A percentile compares a stretch with the other conserved stretches of the same genome.
Evolutionary conservation across 2,797 vertebrate species (phyloP).

Genomic region (Todus mexicanus): DNA sequence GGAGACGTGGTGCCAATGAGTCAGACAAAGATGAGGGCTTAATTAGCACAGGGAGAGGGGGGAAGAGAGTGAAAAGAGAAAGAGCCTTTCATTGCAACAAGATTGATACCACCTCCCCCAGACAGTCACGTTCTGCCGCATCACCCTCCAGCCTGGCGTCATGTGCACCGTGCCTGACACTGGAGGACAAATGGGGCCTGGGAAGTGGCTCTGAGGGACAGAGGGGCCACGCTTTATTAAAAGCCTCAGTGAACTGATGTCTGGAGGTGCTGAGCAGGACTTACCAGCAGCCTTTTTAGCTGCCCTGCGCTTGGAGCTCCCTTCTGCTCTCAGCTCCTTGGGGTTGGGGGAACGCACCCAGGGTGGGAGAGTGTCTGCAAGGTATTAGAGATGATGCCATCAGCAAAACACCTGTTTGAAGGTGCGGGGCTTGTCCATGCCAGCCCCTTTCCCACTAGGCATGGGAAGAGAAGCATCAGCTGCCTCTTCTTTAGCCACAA

Average conservation of each 20-base stretch:
- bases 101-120: slow-evolving; percentile 67
- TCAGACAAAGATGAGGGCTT: slow-evolving; percentile 68
- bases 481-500: not conserved
- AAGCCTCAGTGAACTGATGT: slow-evolving; percentile 30
- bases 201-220: not conserved
- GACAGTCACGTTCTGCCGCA: slow-evolving; percentile 69
- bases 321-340: not conserved
- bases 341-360: rapidly evolving
- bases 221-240: slow-evolving; percentile 38
- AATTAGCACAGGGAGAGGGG: slow-evolving; percentile 55
- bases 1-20: slow-evolving; percentile 60
- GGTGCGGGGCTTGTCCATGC: not conserved
- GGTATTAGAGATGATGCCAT: not conserved
- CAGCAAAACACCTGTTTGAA: not conserved
- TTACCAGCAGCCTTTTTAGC: not conserved
- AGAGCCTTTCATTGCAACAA: slow-evolving; percentile 47
- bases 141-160: slow-evolving; percentile 45
- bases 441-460: not conserved
- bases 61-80: slow-evolving; percentile 39
- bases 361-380: not conserved
- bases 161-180: slow-evolving; percentile 3
- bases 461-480: not conserved
- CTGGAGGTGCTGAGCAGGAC: not conserved
- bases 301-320: not conserved
- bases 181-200: slow-evolving; percentile 2